Percentiles rank a stretch among this genome's conserved stretches.
Conservation (phyloP, 1,140 invertebrate genomes). For the Drosophila baimaii region DNA sequence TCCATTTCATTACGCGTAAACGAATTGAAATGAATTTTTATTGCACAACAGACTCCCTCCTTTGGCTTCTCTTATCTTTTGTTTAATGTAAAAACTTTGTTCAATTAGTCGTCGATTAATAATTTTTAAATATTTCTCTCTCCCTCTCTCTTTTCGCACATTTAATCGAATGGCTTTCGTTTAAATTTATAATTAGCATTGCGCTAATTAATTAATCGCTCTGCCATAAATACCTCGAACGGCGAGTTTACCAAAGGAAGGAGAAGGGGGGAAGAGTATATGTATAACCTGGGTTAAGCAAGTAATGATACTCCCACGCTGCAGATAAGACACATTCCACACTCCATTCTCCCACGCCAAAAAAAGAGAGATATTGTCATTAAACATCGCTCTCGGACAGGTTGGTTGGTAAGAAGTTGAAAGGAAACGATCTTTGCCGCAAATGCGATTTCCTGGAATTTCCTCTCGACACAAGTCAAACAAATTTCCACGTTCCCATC, state of each 20-base stretch:
- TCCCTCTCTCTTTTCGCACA: slow-evolving; percentile 44
- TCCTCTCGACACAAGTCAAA: slow-evolving; percentile 58
- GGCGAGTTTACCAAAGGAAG: slow-evolving; percentile 1
- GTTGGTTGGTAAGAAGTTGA: slow-evolving; percentile 57
- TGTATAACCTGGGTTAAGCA: slow-evolving; percentile 20
- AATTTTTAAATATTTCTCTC: slow-evolving; percentile 57
- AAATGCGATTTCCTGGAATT: slow-evolving; percentile 76
- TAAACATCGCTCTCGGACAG: slow-evolving; percentile 57
- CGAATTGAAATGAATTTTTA: slow-evolving; percentile 83
- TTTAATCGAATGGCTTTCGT: slow-evolving; percentile 52
- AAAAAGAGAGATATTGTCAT: slow-evolving; percentile 62
- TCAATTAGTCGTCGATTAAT: slow-evolving; percentile 77
- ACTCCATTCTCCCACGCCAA: slow-evolving; percentile 64
- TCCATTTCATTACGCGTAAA: slow-evolving; percentile 82
- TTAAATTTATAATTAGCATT: slow-evolving; percentile 71
- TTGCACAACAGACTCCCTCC: slow-evolving; percentile 64
- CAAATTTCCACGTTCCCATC: slow-evolving; percentile 67
- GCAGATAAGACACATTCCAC: slow-evolving; percentile 32
- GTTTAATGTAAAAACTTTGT: slow-evolving; percentile 82
- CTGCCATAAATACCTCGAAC: slow-evolving; percentile 51
- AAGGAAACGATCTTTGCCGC: slow-evolving; percentile 72
- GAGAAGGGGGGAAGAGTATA: neutral
- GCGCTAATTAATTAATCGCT: slow-evolving; percentile 76
- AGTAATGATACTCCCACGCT: slow-evolving; percentile 47
- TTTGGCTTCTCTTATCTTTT: slow-evolving; percentile 58